Evolutionary conservation across 2,113 vertebrate species (phyloP).

Genomic region (Pantherophis guttatus): DNA sequence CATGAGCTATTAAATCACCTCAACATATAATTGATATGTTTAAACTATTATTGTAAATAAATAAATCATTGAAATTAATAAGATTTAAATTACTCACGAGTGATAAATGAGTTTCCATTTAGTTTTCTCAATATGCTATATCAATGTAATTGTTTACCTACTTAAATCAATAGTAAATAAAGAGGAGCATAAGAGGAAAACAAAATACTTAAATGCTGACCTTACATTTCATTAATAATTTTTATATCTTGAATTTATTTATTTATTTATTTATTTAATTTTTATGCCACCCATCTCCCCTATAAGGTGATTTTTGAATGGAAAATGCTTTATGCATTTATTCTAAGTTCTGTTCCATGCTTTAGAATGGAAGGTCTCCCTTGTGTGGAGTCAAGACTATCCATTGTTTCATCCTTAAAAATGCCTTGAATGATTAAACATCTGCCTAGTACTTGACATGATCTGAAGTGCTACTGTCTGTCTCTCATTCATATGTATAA

Average conservation of each 20-base stretch:
- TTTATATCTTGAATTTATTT: neutral
- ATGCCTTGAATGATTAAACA: neutral
- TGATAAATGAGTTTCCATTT: neutral
- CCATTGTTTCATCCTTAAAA: neutral
- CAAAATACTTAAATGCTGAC: neutral
- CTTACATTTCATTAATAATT: neutral
- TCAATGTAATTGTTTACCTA: neutral
- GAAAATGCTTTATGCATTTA: neutral
- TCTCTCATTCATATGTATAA: neutral
- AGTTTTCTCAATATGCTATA: neutral
- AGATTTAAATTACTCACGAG: neutral
- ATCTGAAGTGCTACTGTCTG: neutral
- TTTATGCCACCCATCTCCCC: too few relatives aligned
- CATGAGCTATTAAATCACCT: neutral
- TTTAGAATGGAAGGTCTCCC: neutral
- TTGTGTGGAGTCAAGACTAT: neutral
- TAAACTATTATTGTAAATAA: neutral
- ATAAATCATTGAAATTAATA: neutral
- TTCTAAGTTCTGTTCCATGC: neutral
- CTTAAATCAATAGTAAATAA: neutral
- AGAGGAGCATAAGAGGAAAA: neutral
- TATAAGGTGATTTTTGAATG: neutral
- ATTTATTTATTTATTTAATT: too few relatives aligned
- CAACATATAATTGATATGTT: neutral
- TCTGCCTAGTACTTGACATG: neutral